Base-by-base conservation (phyloP, 2,888 invertebrate species). In the Callyntrura guangdongensis region DNA sequence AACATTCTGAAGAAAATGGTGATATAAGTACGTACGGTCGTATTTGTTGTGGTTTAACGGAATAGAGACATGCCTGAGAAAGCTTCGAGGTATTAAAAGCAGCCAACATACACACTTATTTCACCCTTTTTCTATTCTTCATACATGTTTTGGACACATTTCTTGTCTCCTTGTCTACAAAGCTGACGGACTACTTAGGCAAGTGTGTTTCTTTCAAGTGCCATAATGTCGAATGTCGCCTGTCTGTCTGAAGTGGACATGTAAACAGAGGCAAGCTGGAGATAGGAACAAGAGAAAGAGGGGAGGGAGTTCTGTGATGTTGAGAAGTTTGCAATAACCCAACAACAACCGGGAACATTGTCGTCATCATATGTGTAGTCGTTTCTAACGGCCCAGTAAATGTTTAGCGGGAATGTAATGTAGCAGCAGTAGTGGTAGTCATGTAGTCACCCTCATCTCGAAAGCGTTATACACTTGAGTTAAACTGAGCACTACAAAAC, bases 181-280 rank as follows among this genome's bases (percentile, higher is more conserved):
- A 36, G 49, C 22, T 22, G 49, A 0, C 22, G 17, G 20, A 17
- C 49, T 74, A 74, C 47, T 49, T 56, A 79, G 56, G 56, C n/a
- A 79, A 79, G 56, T 27, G 59, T 59, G 25, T 64, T 64, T n/a
- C 17, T 82, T 61, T 83, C 83, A 47, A 83, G 83, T 67, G n/a
- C 47, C 67, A 67, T 67, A 67, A 49, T 83, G 83, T 83, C 72
- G 72, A 72, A 56, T 74, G 88, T 88, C 72, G 82, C 83, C 88
- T 9, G 67, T 82, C 49, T 53, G 83, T 88, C 83, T 87, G 82
- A 74, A 88, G 83, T 82, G 74, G 88, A 59, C 61, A 17, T 72
- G 88, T 83, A 82, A 87, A 67, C 74, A 86, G 49, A 45, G 36
- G 72, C 81, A 53, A 53, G 22, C 77, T 77, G n/a, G 53, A 45